Conservation (phyloP, 2,888 invertebrate genomes). For the Nezara viridula region DNA sequence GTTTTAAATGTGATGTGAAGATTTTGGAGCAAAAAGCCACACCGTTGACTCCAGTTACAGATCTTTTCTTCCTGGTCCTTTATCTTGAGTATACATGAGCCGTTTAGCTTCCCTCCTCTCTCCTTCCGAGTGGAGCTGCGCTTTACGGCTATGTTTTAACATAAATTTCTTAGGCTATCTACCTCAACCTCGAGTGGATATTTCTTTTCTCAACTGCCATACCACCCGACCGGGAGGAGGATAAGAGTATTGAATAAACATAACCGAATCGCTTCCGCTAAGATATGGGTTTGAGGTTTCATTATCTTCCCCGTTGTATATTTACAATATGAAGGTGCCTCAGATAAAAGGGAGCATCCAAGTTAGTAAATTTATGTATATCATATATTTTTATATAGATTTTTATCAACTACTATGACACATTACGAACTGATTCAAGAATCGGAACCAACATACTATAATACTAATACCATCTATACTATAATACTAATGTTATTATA, state of each 20-base stretch:
- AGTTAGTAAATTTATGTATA: background rate
- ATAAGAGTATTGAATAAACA: conserved; percentile 30
- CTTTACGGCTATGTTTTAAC: conserved; percentile 26
- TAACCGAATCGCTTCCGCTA: background rate
- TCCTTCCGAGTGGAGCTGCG: conserved; percentile 16
- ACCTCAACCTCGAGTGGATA: background rate
- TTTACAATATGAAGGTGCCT: background rate
- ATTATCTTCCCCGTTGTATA: background rate
- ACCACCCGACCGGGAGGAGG: background rate
- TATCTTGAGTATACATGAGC: conserved; percentile 30
- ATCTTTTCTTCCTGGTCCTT: background rate
- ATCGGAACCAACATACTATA: too few relatives aligned
- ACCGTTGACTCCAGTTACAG: background rate
- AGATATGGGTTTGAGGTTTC: background rate
- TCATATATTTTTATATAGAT: background rate
- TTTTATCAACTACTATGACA: too few relatives aligned
- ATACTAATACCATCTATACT: too few relatives aligned
- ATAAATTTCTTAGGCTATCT: background rate
- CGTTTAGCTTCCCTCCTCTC: background rate
- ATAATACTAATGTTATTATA: too few relatives aligned
- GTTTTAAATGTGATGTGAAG: too few relatives aligned
- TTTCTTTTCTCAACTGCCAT: background rate
- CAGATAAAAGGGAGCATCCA: background rate
- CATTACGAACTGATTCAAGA: too few relatives aligned
- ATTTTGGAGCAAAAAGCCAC: background rate